Evolutionary conservation across 30 jellyfish, hydroid and myxozoan species (phyloP).

Genomic region (Cassiopea xamachana): DNA sequence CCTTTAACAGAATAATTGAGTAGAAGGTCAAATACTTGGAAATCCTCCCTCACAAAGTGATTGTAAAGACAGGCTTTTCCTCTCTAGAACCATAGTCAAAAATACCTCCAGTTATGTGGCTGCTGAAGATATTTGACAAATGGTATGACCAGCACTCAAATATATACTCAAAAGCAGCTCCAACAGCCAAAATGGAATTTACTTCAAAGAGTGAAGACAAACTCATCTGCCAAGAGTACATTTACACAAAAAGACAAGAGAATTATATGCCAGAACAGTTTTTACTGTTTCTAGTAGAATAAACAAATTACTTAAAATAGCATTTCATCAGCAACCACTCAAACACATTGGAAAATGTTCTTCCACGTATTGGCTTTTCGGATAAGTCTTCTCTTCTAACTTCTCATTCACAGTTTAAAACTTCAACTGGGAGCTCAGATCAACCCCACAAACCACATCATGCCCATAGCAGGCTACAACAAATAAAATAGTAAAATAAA

Average conservation of each 20-base stretch:
- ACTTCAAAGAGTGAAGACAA: not conserved
- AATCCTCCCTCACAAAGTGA: too few species aligned
- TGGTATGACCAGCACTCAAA: too few species aligned
- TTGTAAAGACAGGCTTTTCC: too few species aligned
- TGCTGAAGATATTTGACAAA: too few species aligned
- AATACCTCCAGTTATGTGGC: too few species aligned
- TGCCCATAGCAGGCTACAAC: constrained; percentile 39
- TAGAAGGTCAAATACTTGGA: too few species aligned
- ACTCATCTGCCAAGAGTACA: not conserved
- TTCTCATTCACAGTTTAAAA: not conserved
- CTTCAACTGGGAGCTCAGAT: not conserved
- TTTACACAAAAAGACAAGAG: not conserved
- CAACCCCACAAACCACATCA: not conserved
- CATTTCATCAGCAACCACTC: not conserved
- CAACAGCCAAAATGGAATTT: too few species aligned
- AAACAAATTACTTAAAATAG: not conserved
- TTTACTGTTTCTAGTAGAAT: too few species aligned
- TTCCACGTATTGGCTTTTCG: not conserved
- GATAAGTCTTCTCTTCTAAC: not conserved
- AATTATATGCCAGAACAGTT: not conserved
- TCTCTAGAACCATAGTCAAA: too few species aligned
- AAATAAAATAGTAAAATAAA: not conserved
- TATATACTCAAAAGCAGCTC: too few species aligned
- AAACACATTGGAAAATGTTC: not conserved
- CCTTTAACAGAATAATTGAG: too few species aligned